phyloP scores from a whole-genome alignment of 2,113 vertebrate species.

The Scophthalmus maximus region DNA sequence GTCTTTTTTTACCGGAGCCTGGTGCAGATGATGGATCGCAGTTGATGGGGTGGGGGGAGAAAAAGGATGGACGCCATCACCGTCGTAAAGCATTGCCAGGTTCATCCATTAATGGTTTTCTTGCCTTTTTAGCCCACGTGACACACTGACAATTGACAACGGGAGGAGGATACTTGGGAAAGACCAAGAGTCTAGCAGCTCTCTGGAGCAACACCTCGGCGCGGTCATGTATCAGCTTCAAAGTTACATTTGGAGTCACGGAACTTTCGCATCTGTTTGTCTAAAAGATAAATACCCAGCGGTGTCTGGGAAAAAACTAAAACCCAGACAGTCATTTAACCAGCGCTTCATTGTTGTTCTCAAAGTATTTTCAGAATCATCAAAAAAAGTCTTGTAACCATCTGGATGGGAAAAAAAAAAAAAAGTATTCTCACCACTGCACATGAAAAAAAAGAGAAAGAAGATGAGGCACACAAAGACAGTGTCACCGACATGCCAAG shows the following conservation, averaged over 20 bases:
- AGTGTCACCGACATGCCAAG: too few relatives aligned
- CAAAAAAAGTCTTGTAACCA: neutral
- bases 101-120: conserved; percentile 57
- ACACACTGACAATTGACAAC: conserved; percentile 46
- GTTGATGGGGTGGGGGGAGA: conserved; percentile 30
- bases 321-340: neutral
- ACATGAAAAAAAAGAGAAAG: neutral
- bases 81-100: conserved; percentile 54
- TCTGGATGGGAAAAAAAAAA: neutral
- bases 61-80: conserved; percentile 42
- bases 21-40: conserved; percentile 59
- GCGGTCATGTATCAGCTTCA: neutral
- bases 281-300: neutral
- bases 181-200: conserved; percentile 2
- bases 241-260: neutral
- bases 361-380: neutral
- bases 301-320: neutral
- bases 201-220: neutral
- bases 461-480: neutral
- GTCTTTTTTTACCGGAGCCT: conserved; percentile 50
- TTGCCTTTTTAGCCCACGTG: conserved; percentile 45
- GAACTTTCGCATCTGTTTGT: conserved; percentile 15
- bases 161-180: conserved; percentile 20
- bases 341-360: neutral
- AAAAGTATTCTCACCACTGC: neutral